Evolutionary conservation across 2,113 vertebrate species (phyloP).

Genomic region (Butorides virescens): DNA sequence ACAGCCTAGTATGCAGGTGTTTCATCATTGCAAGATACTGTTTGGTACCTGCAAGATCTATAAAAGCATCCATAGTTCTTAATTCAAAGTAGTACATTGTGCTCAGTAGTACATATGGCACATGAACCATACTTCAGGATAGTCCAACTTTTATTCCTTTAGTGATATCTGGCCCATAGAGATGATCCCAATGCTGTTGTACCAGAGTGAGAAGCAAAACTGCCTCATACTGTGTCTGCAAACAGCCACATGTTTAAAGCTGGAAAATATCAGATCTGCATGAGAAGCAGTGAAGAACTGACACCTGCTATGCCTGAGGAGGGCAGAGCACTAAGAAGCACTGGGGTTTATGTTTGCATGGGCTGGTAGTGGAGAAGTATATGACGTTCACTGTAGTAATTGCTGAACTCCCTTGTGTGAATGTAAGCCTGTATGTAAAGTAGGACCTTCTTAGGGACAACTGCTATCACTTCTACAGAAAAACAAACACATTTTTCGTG

Average conservation of each 20-base stretch:
- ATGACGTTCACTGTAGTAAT: neutral
- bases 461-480: neutral
- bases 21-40: neutral
- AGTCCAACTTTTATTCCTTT: neutral
- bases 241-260: neutral
- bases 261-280: neutral
- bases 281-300: neutral
- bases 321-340: neutral
- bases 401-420: neutral
- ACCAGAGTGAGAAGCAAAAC: neutral
- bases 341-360: neutral
- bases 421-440: neutral
- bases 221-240: neutral
- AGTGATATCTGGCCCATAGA: neutral
- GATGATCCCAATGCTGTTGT: neutral
- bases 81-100: neutral
- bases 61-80: neutral
- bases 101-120: fast-evolving
- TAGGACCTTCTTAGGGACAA: neutral
- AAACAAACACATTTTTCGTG: neutral
- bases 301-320: neutral
- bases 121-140: neutral
- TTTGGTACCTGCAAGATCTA: neutral
- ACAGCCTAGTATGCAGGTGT: neutral
- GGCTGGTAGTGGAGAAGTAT: neutral